phyloP scores from a whole-genome alignment of 2,113 vertebrate genomes.

The Amia ocellicauda region DNA sequence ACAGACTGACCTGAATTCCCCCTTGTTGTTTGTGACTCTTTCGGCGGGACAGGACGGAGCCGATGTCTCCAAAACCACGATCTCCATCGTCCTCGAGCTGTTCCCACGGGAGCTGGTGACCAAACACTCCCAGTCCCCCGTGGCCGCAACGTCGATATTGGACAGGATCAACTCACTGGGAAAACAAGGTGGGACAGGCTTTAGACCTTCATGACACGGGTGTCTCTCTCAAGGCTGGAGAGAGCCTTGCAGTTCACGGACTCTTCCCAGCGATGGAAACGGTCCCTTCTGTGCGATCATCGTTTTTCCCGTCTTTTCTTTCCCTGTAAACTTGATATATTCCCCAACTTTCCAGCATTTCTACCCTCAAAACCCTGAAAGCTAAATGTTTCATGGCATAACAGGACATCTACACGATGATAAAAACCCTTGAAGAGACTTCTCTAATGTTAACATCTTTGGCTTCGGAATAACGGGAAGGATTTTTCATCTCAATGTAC shows the following conservation, averaged over 20 bases:
- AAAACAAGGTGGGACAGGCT: constrained; percentile 23
- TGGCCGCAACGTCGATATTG: constrained; percentile 72
- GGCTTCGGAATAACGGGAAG: background rate
- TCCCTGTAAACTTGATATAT: too few relatives aligned
- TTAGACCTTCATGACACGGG: too few relatives aligned
- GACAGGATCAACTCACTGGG: constrained; percentile 81
- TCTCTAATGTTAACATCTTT: background rate
- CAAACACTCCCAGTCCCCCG: constrained; percentile 82
- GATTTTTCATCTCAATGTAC: background rate
- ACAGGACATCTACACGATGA: too few relatives aligned
- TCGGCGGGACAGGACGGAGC: constrained; percentile 79
- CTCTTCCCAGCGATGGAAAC: too few relatives aligned
- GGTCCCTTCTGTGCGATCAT: too few relatives aligned
- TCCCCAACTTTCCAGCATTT: too few relatives aligned
- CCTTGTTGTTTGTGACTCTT: constrained; percentile 82
- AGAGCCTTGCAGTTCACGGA: too few relatives aligned
- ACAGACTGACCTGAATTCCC: constrained; percentile 81
- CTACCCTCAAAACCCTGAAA: too few relatives aligned
- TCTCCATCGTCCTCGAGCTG: constrained; percentile 75
- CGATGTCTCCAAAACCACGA: constrained; percentile 80
- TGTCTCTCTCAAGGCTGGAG: too few relatives aligned
- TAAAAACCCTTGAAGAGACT: too few relatives aligned
- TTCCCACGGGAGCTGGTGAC: constrained; percentile 85
- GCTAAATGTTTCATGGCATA: too few relatives aligned
- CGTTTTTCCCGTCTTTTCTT: too few relatives aligned